Conservation (phyloP, 2,113 vertebrate species). For the Halcyon senegalensis region DNA sequence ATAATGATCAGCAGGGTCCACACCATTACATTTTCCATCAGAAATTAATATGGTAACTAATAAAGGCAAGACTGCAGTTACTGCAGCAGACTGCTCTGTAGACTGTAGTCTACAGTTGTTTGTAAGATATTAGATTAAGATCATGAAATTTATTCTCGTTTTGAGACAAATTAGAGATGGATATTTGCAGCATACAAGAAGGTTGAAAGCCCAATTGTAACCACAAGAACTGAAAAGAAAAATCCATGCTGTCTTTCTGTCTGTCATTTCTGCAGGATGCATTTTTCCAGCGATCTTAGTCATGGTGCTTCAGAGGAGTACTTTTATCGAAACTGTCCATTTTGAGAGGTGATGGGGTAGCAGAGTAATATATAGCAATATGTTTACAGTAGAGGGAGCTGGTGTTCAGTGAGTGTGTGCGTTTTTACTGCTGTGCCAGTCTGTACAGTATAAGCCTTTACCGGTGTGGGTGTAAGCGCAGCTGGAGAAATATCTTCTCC, state of each 20-base stretch:
- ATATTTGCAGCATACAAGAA: conserved; percentile 34
- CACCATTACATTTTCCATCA: neutral
- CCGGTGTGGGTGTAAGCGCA: neutral
- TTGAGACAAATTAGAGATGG: conserved; percentile 44
- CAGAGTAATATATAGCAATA: neutral
- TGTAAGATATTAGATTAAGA: conserved; percentile 53
- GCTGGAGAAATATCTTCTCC: neutral
- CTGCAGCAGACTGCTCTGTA: conserved; percentile 42
- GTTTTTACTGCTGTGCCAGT: neutral
- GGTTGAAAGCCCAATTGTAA: conserved; percentile 45
- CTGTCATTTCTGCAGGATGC: neutral
- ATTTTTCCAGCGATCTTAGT: conserved; percentile 52
- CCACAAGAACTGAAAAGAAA: conserved; percentile 32
- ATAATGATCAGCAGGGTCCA: neutral
- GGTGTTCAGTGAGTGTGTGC: neutral
- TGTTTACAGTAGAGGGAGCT: conserved; percentile 56
- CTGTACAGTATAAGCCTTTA: neutral
- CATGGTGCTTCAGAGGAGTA: conserved; percentile 24
- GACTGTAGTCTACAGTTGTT: conserved; percentile 39
- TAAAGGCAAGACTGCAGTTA: conserved; percentile 21
- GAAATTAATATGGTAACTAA: conserved; percentile 9
- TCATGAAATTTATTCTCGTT: conserved; percentile 26
- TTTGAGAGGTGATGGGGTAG: neutral
- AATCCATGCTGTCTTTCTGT: conserved; percentile 18
- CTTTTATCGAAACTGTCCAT: neutral